Evolutionary conservation across 2,113 vertebrate genomes (phyloP).

Genomic region (Chinchilla lanigera): DNA sequence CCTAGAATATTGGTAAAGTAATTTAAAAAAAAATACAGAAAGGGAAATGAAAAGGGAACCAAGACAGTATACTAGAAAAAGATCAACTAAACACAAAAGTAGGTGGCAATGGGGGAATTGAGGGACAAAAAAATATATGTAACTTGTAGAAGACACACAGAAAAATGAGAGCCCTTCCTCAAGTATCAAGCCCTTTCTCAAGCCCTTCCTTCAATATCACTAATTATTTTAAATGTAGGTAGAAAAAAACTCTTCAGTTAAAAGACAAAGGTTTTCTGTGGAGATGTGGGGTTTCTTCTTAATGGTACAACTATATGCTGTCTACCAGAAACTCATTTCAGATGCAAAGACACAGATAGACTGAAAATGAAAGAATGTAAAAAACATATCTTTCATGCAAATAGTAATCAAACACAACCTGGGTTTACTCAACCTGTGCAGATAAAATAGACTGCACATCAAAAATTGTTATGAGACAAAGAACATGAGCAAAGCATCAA

Average conservation of each 20-base stretch:
- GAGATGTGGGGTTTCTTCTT: background rate
- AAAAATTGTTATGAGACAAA: slow-evolving; percentile 11
- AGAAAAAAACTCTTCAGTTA: background rate
- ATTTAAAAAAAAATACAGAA: background rate
- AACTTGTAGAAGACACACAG: background rate
- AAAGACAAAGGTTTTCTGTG: background rate
- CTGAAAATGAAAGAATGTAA: slow-evolving; percentile 18
- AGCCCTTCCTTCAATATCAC: background rate
- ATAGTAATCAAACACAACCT: background rate
- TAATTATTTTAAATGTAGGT: slow-evolving; percentile 14
- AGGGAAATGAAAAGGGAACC: background rate
- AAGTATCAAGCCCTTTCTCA: no score
- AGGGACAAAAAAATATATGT: background rate
- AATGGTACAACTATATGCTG: background rate
- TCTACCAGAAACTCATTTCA: background rate
- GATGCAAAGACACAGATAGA: slow-evolving; percentile 24
- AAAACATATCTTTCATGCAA: background rate
- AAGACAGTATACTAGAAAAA: background rate
- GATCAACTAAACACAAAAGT: background rate
- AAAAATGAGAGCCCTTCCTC: background rate
- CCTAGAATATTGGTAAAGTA: background rate
- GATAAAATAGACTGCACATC: background rate
- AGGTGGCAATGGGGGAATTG: background rate
- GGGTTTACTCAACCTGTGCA: background rate
- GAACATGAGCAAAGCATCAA: background rate